These are phyloP conservation scores for Cydia pomonella DNA, from an alignment of 1,140 invertebrate genomes.

Conservation along the genomic window DNA sequence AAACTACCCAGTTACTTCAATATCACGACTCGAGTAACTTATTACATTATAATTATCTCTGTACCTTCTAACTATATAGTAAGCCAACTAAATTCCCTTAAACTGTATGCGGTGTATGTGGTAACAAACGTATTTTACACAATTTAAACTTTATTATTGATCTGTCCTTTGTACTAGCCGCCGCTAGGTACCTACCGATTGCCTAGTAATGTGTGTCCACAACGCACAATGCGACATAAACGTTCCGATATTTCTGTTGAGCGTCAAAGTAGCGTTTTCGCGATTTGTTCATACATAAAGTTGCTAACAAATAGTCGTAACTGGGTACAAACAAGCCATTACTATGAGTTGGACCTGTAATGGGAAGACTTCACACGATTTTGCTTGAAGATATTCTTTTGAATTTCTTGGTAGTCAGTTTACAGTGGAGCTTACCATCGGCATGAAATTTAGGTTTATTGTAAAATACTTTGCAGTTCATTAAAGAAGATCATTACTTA, in stretches of 20 bases:
- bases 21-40: too few relatives aligned
- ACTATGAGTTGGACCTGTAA: conserved; percentile 41
- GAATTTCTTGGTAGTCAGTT: not conserved
- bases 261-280: conserved; percentile 58
- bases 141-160: conserved; percentile 34
- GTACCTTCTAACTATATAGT: too few relatives aligned
- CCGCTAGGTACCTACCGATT: conserved; percentile 53
- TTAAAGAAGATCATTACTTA: not conserved
- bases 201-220: conserved; percentile 49
- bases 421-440: not conserved
- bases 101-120: not conserved
- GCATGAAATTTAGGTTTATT: not conserved
- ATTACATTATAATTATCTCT: too few relatives aligned
- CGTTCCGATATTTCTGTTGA: conserved; percentile 58
- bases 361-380: conserved; percentile 46
- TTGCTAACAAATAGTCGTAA: conserved; percentile 63
- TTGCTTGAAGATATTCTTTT: conserved; percentile 36
- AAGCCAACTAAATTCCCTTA: too few relatives aligned
- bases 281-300: conserved; percentile 52
- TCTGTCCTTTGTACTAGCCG: conserved; percentile 44
- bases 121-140: conserved; percentile 38
- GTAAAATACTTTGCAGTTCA: not conserved
- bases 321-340: conserved; percentile 52
- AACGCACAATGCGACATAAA: conserved; percentile 71
- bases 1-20: too few relatives aligned